These are phyloP conservation scores for Delphinus delphis DNA, from an alignment of 2,113 vertebrate genomes.

Conservation along the genomic window DNA sequence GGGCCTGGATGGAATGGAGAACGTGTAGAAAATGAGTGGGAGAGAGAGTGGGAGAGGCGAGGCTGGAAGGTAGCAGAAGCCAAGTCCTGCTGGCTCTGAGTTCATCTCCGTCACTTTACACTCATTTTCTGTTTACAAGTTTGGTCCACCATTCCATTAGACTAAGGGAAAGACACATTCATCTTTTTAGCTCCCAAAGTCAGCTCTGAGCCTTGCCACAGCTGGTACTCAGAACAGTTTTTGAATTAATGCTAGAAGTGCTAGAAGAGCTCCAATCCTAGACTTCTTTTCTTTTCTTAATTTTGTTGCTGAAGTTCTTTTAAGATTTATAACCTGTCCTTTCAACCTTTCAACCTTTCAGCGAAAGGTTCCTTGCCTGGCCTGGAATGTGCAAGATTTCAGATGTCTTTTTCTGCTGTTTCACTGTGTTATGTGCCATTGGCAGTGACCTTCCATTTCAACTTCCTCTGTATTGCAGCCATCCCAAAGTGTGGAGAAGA, in stretches of 20 bases:
- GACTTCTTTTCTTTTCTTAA: not conserved
- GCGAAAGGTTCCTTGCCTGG: not conserved
- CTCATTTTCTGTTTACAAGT: not conserved
- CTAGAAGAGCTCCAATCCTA: not conserved
- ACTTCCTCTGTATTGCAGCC: conserved; percentile 14
- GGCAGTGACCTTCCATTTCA: conserved; percentile 46
- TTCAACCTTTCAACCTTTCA: not conserved
- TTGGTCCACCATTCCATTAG: not conserved
- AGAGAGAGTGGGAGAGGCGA: not conserved
- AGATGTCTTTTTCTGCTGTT: not conserved
- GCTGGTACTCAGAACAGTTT: not conserved
- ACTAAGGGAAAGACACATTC: not conserved
- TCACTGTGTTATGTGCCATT: not conserved
- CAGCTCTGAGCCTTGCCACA: not conserved
- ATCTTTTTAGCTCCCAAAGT: not conserved
- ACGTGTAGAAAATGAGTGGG: not conserved
- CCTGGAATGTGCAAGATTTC: not conserved
- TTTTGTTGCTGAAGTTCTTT: not conserved
- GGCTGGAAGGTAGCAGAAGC: not conserved
- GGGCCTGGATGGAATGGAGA: not conserved
- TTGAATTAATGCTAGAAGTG: not conserved
- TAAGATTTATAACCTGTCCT: not conserved
- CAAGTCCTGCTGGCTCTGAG: not conserved
- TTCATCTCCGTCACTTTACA: too few species aligned
- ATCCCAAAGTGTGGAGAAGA: conserved; percentile 23